phyloP scores from a whole-genome alignment of 2,888 invertebrate species.

The Acleris cristana region DNA sequence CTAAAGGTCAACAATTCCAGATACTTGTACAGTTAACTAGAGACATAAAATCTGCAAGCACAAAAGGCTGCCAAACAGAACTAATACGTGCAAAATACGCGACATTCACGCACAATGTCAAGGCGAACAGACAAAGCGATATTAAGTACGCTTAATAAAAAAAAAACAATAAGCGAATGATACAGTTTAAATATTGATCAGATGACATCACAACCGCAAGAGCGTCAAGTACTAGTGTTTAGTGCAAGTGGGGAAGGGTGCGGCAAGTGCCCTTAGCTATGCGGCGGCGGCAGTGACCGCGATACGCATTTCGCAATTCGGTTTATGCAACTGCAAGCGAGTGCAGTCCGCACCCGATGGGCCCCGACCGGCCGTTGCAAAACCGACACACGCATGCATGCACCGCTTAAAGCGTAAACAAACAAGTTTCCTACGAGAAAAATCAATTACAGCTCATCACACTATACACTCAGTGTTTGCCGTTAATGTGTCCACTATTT shows the following conservation, averaged over 20 bases:
- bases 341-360: slow-evolving; percentile 76
- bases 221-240: slow-evolving; percentile 27
- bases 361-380: slow-evolving; percentile 71
- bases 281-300: slow-evolving; percentile 79
- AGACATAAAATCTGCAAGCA: neutral
- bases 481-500: neutral
- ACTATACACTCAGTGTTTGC: neutral
- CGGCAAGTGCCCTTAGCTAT: slow-evolving; percentile 62
- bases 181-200: slow-evolving; percentile 1
- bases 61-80: slow-evolving; percentile 20
- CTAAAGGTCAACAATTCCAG: too few relatives aligned
- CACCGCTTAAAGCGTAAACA: slow-evolving; percentile 44
- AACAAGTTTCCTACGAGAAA: slow-evolving; percentile 42
- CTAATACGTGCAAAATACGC: slow-evolving; percentile 9
- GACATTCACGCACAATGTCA: slow-evolving; percentile 34
- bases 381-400: slow-evolving; percentile 61
- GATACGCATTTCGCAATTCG: slow-evolving; percentile 73
- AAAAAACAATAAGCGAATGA: neutral
- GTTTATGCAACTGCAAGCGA: slow-evolving; percentile 79
- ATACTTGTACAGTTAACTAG: neutral
- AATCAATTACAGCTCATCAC: slow-evolving; percentile 29
- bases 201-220: slow-evolving; percentile 20
- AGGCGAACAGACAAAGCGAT: slow-evolving; percentile 16
- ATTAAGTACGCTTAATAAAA: neutral
- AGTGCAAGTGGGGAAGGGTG: slow-evolving; percentile 63